Conservation (phyloP, 2,888 invertebrate species). For the Pachliopta kotzebuea region DNA sequence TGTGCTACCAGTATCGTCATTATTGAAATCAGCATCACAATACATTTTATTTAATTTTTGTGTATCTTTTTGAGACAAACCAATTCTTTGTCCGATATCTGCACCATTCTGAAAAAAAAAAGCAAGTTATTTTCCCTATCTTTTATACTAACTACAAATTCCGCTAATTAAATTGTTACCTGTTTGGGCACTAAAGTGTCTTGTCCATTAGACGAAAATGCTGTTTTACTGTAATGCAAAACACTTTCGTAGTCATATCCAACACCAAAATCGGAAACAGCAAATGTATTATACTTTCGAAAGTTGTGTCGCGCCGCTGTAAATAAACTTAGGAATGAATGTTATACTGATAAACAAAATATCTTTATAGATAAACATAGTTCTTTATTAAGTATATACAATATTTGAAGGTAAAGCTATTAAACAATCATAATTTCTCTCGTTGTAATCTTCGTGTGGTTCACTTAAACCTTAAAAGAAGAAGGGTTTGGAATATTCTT, state of each 20-base stretch:
- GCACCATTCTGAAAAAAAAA: conserved; percentile 58
- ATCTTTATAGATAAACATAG: too few species aligned
- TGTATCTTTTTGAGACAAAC: conserved; percentile 79
- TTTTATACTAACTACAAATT: neutral
- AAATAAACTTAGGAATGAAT: neutral
- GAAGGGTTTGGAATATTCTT: too few species aligned
- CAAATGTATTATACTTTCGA: conserved; percentile 83
- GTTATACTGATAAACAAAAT: neutral
- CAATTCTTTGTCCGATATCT: conserved; percentile 79
- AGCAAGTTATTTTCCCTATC: neutral
- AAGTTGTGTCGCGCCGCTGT: conserved; percentile 76
- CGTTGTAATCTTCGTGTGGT: too few species aligned
- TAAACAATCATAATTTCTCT: too few species aligned
- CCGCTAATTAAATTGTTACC: conserved; percentile 42
- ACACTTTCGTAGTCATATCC: conserved; percentile 87
- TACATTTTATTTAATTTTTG: conserved; percentile 82
- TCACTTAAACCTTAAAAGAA: too few species aligned
- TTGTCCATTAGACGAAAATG: conserved; percentile 85
- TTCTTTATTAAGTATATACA: too few species aligned
- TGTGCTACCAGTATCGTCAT: conserved; percentile 43
- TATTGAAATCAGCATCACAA: conserved; percentile 61
- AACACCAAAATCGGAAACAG: conserved; percentile 84
- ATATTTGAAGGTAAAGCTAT: too few species aligned
- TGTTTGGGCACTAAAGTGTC: conserved; percentile 83
- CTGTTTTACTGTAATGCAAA: conserved; percentile 86